These are phyloP conservation scores for Pseudococcus jackbeardsleyi DNA, from an alignment of 2,888 invertebrate species.

Conservation along the genomic window DNA sequence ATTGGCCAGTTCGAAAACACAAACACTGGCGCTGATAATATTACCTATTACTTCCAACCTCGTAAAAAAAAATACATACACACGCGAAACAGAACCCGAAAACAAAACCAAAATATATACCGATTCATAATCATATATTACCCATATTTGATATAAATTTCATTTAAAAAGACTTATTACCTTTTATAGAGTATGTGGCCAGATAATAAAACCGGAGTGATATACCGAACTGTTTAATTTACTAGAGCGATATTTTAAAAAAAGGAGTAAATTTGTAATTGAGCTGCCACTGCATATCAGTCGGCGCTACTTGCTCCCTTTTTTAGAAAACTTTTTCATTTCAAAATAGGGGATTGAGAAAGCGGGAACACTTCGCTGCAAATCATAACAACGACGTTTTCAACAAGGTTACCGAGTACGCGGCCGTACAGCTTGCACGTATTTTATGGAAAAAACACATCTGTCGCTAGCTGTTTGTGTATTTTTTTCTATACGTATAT, in stretches of 20 bases:
- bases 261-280: constrained; percentile 38
- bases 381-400: constrained; percentile 41
- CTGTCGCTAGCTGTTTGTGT: constrained; percentile 39
- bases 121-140: constrained; percentile 19
- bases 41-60: background rate
- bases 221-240: constrained; percentile 26
- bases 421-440: constrained; percentile 31
- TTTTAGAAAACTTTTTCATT: constrained; percentile 36
- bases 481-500: background rate
- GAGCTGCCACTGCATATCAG: constrained; percentile 40
- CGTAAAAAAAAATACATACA: background rate
- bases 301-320: background rate
- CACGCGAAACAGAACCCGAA: background rate
- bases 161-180: constrained; percentile 14
- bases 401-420: constrained; percentile 37
- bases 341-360: background rate
- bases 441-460: constrained; percentile 53
- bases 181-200: background rate
- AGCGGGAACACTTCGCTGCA: background rate
- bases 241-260: constrained; percentile 9
- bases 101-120: background rate
- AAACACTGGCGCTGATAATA: background rate
- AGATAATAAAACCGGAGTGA: constrained; percentile 18
- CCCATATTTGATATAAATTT: constrained; percentile 24
- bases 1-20: background rate